These are phyloP conservation scores for Agrilus mali DNA, from an alignment of 2,888 invertebrate genomes.

Conservation along the genomic window DNA sequence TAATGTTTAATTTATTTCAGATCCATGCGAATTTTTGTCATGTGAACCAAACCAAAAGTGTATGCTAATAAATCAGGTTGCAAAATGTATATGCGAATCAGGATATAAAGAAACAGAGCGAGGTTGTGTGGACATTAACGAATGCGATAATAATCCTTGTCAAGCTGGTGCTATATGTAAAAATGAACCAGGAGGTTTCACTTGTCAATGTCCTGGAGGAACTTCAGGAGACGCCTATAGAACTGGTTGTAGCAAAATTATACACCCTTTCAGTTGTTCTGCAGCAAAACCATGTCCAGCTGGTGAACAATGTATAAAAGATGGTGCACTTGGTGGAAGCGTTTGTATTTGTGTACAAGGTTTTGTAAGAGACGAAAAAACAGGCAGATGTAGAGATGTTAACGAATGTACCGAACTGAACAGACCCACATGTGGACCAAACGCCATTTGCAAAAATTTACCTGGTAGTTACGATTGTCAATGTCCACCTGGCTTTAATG, in stretches of 20 bases:
- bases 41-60: constrained; percentile 85
- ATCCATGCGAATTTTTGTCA: constrained; percentile 77
- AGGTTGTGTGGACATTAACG: constrained; percentile 81
- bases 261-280: constrained; percentile 56
- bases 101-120: constrained; percentile 65
- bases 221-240: constrained; percentile 69
- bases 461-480: constrained; percentile 90
- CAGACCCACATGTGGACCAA: constrained; percentile 73
- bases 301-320: constrained; percentile 76
- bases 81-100: constrained; percentile 70
- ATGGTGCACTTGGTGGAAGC: constrained; percentile 58
- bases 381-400: constrained; percentile 68
- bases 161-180: constrained; percentile 75
- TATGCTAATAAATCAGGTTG: constrained; percentile 68
- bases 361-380: constrained; percentile 62
- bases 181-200: constrained; percentile 74
- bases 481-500: constrained; percentile 77
- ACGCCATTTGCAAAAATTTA: constrained; percentile 83
- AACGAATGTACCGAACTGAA: constrained; percentile 73
- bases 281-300: constrained; percentile 64
- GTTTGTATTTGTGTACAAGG: constrained; percentile 86
- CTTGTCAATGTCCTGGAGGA: constrained; percentile 79
- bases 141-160: constrained; percentile 74
- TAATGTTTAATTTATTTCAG: constrained; percentile 31
- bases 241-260: constrained; percentile 59